Evolutionary conservation across 2,797 vertebrate genomes (phyloP).

Genomic region (Siniperca scherzeri): DNA sequence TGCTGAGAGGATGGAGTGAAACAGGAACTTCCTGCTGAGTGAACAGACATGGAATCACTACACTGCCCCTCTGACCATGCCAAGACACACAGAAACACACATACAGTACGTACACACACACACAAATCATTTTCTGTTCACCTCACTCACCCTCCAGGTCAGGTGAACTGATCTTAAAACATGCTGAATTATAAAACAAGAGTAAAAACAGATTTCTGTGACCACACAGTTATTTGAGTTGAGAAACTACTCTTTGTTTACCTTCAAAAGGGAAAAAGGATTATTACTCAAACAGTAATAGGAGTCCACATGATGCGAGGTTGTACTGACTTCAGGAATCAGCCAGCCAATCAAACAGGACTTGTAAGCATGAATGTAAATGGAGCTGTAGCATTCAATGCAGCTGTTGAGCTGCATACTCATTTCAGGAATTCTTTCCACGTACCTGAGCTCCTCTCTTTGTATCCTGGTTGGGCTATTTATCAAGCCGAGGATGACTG

Average conservation of each 20-base stretch:
- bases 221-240: background rate
- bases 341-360: constrained; percentile 74
- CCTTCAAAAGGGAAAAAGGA: constrained; percentile 24
- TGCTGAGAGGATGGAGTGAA: constrained; percentile 70
- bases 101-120: constrained; percentile 18
- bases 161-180: constrained; percentile 14
- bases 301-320: constrained; percentile 60
- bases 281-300: constrained; percentile 44
- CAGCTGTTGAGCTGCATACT: constrained; percentile 40
- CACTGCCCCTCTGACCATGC: constrained; percentile 56
- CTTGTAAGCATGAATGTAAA: constrained; percentile 49
- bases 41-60: constrained; percentile 69
- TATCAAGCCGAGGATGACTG: constrained; percentile 37
- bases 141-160: background rate
- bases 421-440: constrained; percentile 67
- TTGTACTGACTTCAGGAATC: constrained; percentile 58
- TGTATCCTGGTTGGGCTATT: constrained; percentile 45
- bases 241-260: constrained; percentile 13
- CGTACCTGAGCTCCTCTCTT: constrained; percentile 58
- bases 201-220: background rate
- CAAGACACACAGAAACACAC: constrained; percentile 48
- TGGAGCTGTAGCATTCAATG: constrained; percentile 31
- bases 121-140: background rate
- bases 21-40: constrained; percentile 81
- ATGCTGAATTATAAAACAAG: background rate